Conservation (phyloP, 2,888 invertebrate genomes). For the Willowsia nigromaculata region DNA sequence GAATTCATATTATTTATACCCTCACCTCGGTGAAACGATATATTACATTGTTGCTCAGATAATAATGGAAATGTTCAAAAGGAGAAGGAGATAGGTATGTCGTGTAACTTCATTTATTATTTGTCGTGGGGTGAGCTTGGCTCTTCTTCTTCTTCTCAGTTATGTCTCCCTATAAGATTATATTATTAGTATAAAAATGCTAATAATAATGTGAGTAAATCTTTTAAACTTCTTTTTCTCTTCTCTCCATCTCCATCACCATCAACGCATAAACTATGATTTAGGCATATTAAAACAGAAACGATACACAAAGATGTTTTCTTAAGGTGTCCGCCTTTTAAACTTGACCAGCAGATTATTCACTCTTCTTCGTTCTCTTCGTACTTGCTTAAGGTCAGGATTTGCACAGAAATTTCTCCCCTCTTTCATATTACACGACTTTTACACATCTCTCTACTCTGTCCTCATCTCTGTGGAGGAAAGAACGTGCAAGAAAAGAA, state of each 20-base stretch:
- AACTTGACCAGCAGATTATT: conserved; percentile 55
- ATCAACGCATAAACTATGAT: background rate
- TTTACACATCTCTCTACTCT: background rate
- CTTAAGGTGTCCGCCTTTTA: conserved; percentile 20
- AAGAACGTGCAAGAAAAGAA: background rate
- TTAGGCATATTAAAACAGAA: background rate
- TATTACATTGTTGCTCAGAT: conserved; percentile 4
- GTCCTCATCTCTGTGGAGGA: background rate
- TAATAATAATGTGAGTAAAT: conserved; percentile 38
- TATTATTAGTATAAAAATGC: conserved; percentile 27
- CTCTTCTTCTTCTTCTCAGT: background rate
- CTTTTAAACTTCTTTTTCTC: background rate
- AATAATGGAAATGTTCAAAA: conserved; percentile 24
- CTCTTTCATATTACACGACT: conserved; percentile 14
- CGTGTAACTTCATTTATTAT: conserved; percentile 38
- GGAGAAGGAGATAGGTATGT: conserved; percentile 6
- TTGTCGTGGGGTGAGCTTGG: conserved; percentile 47
- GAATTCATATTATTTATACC: conserved; percentile 16
- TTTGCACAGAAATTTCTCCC: conserved; percentile 8
- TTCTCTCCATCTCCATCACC: background rate
- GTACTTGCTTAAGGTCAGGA: conserved; percentile 66
- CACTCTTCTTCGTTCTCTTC: conserved; percentile 1
- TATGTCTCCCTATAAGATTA: background rate
- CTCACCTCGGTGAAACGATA: conserved; percentile 1
- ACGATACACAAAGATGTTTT: background rate